Evolutionary conservation across 2,888 invertebrate species (phyloP), one percentile per base, ranked within the genome.

Genomic region (Hyalella azteca): DNA sequence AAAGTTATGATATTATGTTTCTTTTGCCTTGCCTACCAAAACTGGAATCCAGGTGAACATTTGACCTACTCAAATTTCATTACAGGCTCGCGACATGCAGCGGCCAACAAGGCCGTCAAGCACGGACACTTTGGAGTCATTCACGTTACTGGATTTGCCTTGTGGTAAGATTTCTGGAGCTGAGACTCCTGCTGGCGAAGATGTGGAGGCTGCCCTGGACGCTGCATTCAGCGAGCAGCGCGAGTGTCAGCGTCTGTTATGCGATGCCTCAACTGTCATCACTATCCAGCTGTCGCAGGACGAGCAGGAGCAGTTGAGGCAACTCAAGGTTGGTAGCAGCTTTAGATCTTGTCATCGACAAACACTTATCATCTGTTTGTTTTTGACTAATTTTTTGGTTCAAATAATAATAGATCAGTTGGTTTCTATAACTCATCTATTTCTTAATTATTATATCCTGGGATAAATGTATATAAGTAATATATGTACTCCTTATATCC

Each of bases 241-340:
- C 15, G 36, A 36, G 36, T 66, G 66, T 4, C 66, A 66, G 66
- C 39, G 66, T 15, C 59, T 84, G 26, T 78, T 84, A 29, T 84
- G 84, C 48, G 84, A 84, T 59, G 81, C 84, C 13, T 82, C 81
- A 11, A 92, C 92, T 0, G 87, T 93, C 78, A 89, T 90, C 13
- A 92, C 92, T 86, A 87, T 92, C 82, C 90, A 91, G 83, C 86
- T 91, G 22, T 89, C 89, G 84, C 84, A 85, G 49, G 81, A 85
- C 22, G 85, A 85, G 29, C 85, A 79, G 80, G 82, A 75, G 73
- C 76, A 49, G 32, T 82, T 78, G 45, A 82, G 45, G 73, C 82
- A 78, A 79, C 82, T 78, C 36, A 84, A 81, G 85, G 86, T 85
- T 66, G 59, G 41, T 79, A 77, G 13, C 40, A n/a, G n/a, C n/a